phyloP scores from a whole-genome alignment of 2,113 vertebrate genomes.

The Tragelaphus buxtoni region DNA sequence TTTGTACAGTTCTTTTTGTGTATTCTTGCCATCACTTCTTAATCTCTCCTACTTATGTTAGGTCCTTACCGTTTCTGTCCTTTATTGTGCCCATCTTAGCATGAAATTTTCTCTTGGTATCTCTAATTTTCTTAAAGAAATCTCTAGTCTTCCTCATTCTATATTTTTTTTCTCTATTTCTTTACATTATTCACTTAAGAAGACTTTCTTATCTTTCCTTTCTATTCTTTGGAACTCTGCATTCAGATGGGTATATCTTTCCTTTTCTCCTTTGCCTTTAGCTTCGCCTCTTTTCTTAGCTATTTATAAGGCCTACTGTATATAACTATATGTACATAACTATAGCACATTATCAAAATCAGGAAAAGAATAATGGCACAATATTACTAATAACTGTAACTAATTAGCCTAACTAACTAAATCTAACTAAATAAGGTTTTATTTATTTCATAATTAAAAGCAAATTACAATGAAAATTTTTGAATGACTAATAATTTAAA shows the following conservation, averaged over 20 bases:
- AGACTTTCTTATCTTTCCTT: neutral
- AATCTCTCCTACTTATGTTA: neutral
- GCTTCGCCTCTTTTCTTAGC: neutral
- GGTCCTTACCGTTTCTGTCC: neutral
- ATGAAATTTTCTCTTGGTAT: neutral
- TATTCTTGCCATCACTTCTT: neutral
- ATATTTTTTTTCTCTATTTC: neutral
- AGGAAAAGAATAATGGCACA: neutral
- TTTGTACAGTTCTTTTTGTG: neutral
- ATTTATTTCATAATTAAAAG: neutral
- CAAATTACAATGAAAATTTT: neutral
- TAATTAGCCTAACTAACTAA: neutral
- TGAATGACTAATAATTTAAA: neutral
- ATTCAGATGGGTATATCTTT: neutral
- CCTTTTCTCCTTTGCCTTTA: neutral
- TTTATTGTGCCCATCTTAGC: neutral
- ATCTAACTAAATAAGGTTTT: neutral
- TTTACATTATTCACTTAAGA: neutral
- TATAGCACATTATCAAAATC: neutral
- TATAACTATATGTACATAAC: neutral
- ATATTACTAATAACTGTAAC: neutral
- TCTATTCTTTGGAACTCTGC: neutral
- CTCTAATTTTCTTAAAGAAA: neutral
- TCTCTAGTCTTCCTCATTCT: neutral
- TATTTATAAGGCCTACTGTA: neutral